Evolutionary conservation across 1,140 invertebrate genomes (phyloP), one percentile per base, ranked within the genome.

Genomic region (Apolygus lucorum): DNA sequence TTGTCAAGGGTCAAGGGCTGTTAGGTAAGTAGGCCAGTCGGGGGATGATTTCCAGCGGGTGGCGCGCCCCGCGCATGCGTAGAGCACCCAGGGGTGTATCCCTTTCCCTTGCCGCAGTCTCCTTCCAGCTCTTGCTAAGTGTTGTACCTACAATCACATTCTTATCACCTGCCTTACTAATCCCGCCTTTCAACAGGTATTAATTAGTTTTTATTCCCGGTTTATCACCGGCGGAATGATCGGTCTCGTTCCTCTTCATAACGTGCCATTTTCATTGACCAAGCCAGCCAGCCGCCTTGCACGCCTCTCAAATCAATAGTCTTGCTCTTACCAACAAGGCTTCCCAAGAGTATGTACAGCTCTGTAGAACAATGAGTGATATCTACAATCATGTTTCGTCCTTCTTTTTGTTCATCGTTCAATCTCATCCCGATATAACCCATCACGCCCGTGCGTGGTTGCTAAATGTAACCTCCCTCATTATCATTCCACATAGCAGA

Each of bases 1-100:
- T 63, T 63, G 62, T 63, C 26, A 63, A 49, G 62, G 62, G 62
- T 63, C 62, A 63, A 63, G 62, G 62, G 21, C 62, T 63, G 62
- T 63, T 63, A 63, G 62, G 62, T 63, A 63, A 63, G 21, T 63
- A 26, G 62, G 62, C 21, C 62, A 63, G 62, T 63, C 27, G 62
- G 22, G 62, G 27, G 62, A 26, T 63, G 34, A 49, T 49, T 49
- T 49, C 17, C 8, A 49, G 34, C 34, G 34, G 34, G 17, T 49
- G 34, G 34, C 8, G 17, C 34, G 34, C 17, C 34, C 8, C 8
- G 34, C 34, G 34, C 34, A 49, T 49, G 34, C 34, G 34, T 49
- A 8, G 34, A 8, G 8, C 17, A 49, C 34, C 34, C 34, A 49
- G 34, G 34, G 34, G 34, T 49, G 34, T 49, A 49, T 49, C 34